These are phyloP conservation scores for Cossypha heuglini DNA, from an alignment of 2,797 vertebrate species.

Conservation along the genomic window DNA sequence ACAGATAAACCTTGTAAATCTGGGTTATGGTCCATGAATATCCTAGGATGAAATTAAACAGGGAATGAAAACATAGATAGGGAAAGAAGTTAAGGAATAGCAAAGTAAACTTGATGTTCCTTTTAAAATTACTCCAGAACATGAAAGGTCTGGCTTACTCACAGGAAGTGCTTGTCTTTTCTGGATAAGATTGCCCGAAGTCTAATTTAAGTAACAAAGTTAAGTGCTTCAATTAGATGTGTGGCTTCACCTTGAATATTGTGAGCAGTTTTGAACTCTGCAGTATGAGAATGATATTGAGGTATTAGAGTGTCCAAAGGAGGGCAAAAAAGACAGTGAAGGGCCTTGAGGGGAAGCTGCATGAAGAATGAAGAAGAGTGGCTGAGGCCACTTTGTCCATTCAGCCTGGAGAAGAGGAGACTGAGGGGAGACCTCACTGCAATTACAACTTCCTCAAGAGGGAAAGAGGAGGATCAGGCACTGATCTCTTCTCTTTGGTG, in stretches of 20 bases:
- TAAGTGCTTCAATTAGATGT: neutral
- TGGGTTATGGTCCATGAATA: neutral
- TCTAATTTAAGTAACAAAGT: neutral
- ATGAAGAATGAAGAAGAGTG: no score
- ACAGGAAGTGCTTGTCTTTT: neutral
- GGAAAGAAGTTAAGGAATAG: neutral
- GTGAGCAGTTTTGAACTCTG: neutral
- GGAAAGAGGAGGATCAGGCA: neutral
- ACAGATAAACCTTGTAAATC: neutral
- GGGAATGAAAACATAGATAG: neutral
- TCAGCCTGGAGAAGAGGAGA: neutral
- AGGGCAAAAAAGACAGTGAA: neutral
- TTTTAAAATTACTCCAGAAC: neutral
- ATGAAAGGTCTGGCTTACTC: neutral
- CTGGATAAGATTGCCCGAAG: neutral
- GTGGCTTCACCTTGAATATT: neutral
- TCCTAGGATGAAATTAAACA: neutral
- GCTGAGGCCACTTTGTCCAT: neutral
- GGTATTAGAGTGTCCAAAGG: neutral
- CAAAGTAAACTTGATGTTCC: neutral
- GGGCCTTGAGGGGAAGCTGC: neutral
- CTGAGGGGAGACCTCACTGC: accelerated
- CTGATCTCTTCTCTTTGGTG: accelerated
- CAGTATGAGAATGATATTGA: neutral
- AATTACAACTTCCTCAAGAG: neutral